phyloP scores from a whole-genome alignment of 2,888 invertebrate genomes.

The Fragum sueziense region DNA sequence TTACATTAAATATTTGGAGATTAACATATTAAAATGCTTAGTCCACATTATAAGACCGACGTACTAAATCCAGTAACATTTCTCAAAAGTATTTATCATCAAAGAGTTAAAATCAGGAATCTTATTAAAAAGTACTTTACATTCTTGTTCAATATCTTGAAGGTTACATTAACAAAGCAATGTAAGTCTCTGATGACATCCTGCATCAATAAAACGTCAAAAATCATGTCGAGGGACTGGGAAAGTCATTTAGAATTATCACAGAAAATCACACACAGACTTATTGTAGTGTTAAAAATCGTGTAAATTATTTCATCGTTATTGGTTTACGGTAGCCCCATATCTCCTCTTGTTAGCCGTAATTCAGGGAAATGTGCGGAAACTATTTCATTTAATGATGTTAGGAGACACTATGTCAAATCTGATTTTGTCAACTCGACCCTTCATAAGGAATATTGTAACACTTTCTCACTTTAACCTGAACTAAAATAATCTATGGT shows the following conservation, averaged over 20 bases:
- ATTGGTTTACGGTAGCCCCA: not conserved
- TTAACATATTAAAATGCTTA: too few species aligned
- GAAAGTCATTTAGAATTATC: constrained; percentile 1
- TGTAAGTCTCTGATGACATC: not conserved
- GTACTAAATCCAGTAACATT: not conserved
- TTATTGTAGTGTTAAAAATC: constrained; percentile 12
- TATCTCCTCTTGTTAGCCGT: constrained; percentile 2
- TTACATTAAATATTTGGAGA: too few species aligned
- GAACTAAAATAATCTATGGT: too few species aligned
- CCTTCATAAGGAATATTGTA: too few species aligned
- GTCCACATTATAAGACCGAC: too few species aligned
- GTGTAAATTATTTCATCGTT: constrained; percentile 7
- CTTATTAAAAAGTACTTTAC: too few species aligned
- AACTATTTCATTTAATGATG: constrained; percentile 13
- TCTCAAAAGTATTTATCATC: not conserved
- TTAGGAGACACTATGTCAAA: constrained; percentile 6
- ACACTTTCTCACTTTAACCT: too few species aligned
- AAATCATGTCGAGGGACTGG: not conserved
- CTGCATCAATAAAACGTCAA: not conserved
- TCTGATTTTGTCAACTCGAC: too few species aligned
- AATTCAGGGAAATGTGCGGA: constrained; percentile 6
- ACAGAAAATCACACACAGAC: not conserved
- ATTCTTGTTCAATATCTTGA: too few species aligned
- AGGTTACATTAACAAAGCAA: too few species aligned
- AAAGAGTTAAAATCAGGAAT: not conserved